Evolutionary conservation across 2,113 vertebrate species (phyloP), one percentile per base, ranked within the genome.

Genomic region (Rostratula benghalensis): DNA sequence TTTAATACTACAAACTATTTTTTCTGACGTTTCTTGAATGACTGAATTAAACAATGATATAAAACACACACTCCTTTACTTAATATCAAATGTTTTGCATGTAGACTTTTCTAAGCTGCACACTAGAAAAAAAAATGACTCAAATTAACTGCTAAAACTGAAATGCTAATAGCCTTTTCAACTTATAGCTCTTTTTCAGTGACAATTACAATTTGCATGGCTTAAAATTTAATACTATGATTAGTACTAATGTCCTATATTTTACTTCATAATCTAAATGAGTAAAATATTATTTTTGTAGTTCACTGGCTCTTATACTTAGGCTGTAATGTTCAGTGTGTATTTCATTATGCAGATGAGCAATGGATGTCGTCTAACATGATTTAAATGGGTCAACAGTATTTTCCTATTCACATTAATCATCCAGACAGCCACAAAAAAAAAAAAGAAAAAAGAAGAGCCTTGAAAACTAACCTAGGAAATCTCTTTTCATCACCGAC

Each of bases 331-430:
- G 91, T 96, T 97, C 86, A 95, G 97, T 95, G 97, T 97, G 96
- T 97, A 95, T 97, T 98, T 98, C 97, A 97, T 98, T 98, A 98
- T 98, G 97, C 93, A 98, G 97, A 98, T 98, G 96, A 98, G 97
- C 97, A 94, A 96, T 96, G 96, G 96, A 97, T 97, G 94, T 97
- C 93, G 73, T 94, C 93, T 98, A 97, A 97, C 97, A 93, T 96
- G 96, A 98, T 98, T 98, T 98, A 98, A 98, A 97, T 98, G 98
- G 98, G 97, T 98, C 98, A 98, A 97, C 96, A 98, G 97, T 98
- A 97, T 97, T 98, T 98, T 98, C 97, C 97, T 97, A 95, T 91
- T 97, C 97, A 95, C 97, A 98, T 98, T 98, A 97, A 98, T 98
- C 97, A 98, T 91, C 96, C 90, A 90, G 97, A 98, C 97, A 98